These are phyloP conservation scores for Drosophila niveifrons DNA, from an alignment of 2,888 invertebrate species.

Conservation along the genomic window DNA sequence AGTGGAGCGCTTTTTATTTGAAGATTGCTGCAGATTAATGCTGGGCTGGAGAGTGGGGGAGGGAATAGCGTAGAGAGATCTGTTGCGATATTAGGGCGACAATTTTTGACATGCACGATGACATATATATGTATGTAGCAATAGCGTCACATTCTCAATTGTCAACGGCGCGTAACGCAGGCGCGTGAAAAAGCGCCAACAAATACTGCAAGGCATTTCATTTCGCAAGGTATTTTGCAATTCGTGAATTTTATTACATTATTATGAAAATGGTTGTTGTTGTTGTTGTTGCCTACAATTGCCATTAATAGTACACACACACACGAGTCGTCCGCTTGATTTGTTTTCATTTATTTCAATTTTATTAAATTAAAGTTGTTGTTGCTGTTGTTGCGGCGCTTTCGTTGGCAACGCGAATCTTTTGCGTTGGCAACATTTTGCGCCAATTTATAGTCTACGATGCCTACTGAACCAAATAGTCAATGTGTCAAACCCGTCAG, in stretches of 20 bases:
- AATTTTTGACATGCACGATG: slow-evolving; percentile 56
- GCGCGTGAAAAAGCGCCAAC: slow-evolving; percentile 74
- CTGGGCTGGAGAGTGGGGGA: slow-evolving; percentile 37
- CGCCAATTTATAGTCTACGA: slow-evolving; percentile 45
- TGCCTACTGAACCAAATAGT: slow-evolving; percentile 10
- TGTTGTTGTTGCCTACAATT: slow-evolving; percentile 9
- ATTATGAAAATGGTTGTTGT: slow-evolving; percentile 19
- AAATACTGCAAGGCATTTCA: slow-evolving; percentile 29
- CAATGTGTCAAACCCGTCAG: slow-evolving; percentile 5
- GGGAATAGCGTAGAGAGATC: background rate
- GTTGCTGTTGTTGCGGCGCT: slow-evolving; percentile 22
- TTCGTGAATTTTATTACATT: slow-evolving; percentile 47
- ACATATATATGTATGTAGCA: too few relatives aligned
- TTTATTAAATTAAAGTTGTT: slow-evolving; percentile 42
- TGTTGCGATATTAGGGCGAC: slow-evolving; percentile 45
- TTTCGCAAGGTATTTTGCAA: slow-evolving; percentile 64
- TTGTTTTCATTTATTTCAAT: slow-evolving; percentile 51
- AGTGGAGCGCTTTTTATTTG: slow-evolving; percentile 33
- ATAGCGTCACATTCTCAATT: slow-evolving; percentile 70
- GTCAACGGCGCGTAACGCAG: slow-evolving; percentile 59
- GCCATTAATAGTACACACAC: slow-evolving; percentile 50
- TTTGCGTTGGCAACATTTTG: slow-evolving; percentile 41
- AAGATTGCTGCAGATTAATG: background rate
- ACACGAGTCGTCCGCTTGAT: slow-evolving; percentile 47
- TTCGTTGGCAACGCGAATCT: slow-evolving; percentile 42